phyloP scores from a whole-genome alignment of 2,888 invertebrate species.

The Apantesis nais region DNA sequence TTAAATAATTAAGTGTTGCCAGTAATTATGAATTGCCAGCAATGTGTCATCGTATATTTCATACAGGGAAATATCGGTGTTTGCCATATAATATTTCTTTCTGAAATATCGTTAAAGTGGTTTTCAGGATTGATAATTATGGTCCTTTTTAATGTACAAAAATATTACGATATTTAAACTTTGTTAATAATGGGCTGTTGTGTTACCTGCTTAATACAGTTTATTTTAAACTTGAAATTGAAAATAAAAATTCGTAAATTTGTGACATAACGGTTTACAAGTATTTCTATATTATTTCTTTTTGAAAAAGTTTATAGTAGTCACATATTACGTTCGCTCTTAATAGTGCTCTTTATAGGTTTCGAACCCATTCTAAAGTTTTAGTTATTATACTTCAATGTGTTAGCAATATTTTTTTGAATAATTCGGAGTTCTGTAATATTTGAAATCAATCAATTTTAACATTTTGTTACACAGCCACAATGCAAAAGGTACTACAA shows the following conservation, averaged over 20 bases:
- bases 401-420: too few relatives aligned
- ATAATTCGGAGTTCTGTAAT: too few relatives aligned
- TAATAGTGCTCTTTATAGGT: too few relatives aligned
- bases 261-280: too few relatives aligned
- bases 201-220: background rate
- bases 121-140: background rate
- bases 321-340: too few relatives aligned
- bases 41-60: slow-evolving; percentile 4
- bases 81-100: background rate
- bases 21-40: background rate
- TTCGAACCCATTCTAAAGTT: too few relatives aligned
- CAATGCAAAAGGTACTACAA: background rate
- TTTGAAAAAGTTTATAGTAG: too few relatives aligned
- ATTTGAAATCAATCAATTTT: background rate
- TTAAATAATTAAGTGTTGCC: slow-evolving; percentile 9
- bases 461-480: background rate
- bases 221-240: background rate
- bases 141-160: background rate
- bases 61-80: background rate
- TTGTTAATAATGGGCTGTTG: background rate
- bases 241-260: background rate
- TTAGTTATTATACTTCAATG: too few relatives aligned
- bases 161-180: background rate
- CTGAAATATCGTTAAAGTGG: background rate
- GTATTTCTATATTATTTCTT: too few relatives aligned